Percentiles rank a stretch among this genome's conserved stretches.
phyloP scores from a whole-genome alignment of 2,797 vertebrate genomes.

The Streptopelia turtur region DNA sequence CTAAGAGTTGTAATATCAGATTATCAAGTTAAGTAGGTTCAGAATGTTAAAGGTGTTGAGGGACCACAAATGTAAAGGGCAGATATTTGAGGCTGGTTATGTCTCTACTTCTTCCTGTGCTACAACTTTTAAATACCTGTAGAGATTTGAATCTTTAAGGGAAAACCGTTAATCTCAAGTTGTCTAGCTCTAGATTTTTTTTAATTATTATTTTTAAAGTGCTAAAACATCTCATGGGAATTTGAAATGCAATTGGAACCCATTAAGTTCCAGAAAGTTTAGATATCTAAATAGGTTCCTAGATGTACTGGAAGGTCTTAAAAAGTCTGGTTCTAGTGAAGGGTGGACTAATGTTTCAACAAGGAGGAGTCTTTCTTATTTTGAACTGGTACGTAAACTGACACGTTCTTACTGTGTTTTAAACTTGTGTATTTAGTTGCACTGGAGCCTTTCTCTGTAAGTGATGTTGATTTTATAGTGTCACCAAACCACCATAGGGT shows the following conservation, averaged over 20 bases:
- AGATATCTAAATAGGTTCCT: neutral
- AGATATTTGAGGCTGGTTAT: neutral
- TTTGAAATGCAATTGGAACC: neutral
- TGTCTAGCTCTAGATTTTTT: neutral
- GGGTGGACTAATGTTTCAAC: neutral
- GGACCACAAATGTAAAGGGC: neutral
- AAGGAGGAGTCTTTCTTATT: fast-evolving
- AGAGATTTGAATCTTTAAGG: neutral
- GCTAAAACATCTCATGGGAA: neutral
- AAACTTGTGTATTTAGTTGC: neutral
- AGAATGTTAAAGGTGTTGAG: neutral
- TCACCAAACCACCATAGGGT: neutral
- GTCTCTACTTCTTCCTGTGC: neutral
- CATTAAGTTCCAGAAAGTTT: neutral
- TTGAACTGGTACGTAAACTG: neutral
- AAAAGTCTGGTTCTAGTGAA: neutral
- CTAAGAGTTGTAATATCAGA: neutral
- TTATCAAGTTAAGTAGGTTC: neutral
- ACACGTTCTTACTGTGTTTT: neutral
- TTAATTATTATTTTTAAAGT: neutral
- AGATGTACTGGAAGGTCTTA: neutral
- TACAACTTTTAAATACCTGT: neutral
- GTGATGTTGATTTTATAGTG: neutral
- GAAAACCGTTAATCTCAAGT: neutral
- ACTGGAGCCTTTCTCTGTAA: neutral